Base-by-base conservation (phyloP, 1,140 invertebrate genomes). In the Tachypleus tridentatus region DNA sequence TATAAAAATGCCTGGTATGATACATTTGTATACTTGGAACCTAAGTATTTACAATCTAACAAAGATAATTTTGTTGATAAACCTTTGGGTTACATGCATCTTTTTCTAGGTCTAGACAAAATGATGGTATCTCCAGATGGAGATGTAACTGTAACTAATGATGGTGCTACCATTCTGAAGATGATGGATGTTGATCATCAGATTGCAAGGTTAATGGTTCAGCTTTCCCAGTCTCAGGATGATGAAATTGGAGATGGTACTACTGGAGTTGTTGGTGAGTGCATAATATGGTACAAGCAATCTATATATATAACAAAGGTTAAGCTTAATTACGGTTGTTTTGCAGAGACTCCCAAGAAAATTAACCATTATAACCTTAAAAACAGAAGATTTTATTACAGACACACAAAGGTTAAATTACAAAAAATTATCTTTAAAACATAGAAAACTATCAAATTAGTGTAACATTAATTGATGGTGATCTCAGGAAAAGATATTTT, bases 211-310 rank as follows among this genome's bases (percentile, higher is more conserved):
- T 78, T 99, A 4, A 89, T 99, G 85, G 97, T 99, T 10, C 93
- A 99, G 74, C 78, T 99, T 57, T 95, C 93, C 9, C 94, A 99
- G 77, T 98, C 95, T 64, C 97, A 99, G 77, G 97, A 99, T 79
- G 94, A 98, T 81, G 97, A 99, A 82, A 99, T 99, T 75, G 97
- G 97, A 48, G 97, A 99, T 82, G 97, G 97, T 56, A 99, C 97
- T 9, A 99, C 97, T 63, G 97, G 97, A 49, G 97, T 99, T 73
- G 97, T 99, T 64, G 91, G 84, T 86, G 73, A 71, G 77, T 74
- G 10, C 50, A 11, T 51, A 7, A 10, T 60, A 4, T 49, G 29
- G 29, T 29, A 29, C 29, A 29, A 29, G 29, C 29, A 29, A 48
- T 56, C 68, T 5, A 3, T 57, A 57, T 11, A 57, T 57, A 57